Base-by-base conservation (phyloP, 2,797 vertebrate species). In the Phaenicophaeus curvirostris region DNA sequence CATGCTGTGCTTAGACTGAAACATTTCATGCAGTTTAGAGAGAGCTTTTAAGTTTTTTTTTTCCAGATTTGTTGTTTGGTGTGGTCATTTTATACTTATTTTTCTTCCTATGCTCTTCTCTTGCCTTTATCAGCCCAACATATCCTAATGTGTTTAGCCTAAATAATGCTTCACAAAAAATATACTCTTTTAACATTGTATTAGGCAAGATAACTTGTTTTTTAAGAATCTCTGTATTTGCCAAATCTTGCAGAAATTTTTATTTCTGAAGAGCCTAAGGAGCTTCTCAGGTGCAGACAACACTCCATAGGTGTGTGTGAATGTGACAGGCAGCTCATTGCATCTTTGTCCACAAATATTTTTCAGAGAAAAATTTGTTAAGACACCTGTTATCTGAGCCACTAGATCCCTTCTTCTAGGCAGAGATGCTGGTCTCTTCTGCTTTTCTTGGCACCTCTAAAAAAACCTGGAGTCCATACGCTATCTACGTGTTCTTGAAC, bases 221-320 rank as follows among this genome's bases (percentile, higher is more conserved):
- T 67, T 94, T 9, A 41, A 85, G 50, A 83, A 63, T 21, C 7
- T 48, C 11, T 27, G 4, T 37, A 16, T 67, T 67, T 84, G 19
- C 39, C 27, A 78, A 44, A 4, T 7, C 14, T 50, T 73, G 35
- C 5, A 39, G 30, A 54, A 23, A 33, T 77, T 89, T 93, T 67
- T 41, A 13, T 54, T 87, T 78, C 55, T 66, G 31, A 54, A 33
- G 16, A 2, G 15, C 35, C 39, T 51, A 28, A 79, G 87, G 31
- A 65, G 24, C 25, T 81, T 78, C 46, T 75, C 15, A 51, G 25
- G 2, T 31, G 2, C 20, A 50, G 62, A 44, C 6, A 74, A 7
- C 31, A 15, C 15, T 28, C 1, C 28, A 35, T 9, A 44, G 5
- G 27, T 11, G 9, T 0, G 0, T 2, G 4, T n/a, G 44, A 62